These are phyloP conservation scores for Drosophila formosana DNA, from an alignment of 2,888 invertebrate species.

Conservation along the genomic window DNA sequence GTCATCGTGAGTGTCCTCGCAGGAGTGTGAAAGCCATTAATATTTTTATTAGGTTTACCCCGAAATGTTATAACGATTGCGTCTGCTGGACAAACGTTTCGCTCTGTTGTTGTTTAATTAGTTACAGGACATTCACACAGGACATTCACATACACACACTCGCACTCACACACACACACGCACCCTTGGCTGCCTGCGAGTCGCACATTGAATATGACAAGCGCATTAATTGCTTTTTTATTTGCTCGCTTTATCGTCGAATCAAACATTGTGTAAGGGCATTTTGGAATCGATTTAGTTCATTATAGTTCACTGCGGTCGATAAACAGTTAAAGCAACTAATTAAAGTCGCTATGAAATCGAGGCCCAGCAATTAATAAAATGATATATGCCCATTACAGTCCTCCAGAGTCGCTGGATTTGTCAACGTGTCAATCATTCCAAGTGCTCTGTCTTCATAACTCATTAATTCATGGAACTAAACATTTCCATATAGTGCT, in stretches of 20 bases:
- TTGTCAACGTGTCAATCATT: conserved; percentile 16
- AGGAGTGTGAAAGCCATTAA: conserved; percentile 51
- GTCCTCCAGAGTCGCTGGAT: conserved; percentile 2
- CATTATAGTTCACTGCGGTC: conserved; percentile 28
- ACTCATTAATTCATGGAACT: background rate
- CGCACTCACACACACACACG: conserved; percentile 18
- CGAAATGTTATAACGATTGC: conserved; percentile 39
- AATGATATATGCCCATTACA: conserved; percentile 4
- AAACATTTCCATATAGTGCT: background rate
- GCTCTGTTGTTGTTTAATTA: conserved; percentile 66
- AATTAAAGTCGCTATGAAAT: conserved; percentile 42
- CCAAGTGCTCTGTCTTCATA: background rate
- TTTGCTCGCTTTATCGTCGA: conserved; percentile 59
- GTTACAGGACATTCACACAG: conserved; percentile 47
- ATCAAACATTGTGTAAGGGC: conserved; percentile 45
- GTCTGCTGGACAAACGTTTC: conserved; percentile 35
- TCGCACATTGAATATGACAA: conserved; percentile 56
- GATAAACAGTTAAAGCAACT: conserved; percentile 20
- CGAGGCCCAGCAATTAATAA: conserved; percentile 11
- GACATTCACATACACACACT: conserved; percentile 12
- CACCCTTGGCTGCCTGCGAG: conserved; percentile 9
- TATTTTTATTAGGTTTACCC: conserved; percentile 69
- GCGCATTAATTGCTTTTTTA: conserved; percentile 72
- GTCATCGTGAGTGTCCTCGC: background rate
- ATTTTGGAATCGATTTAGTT: conserved; percentile 44